Evolutionary conservation across 2,113 vertebrate genomes (phyloP), one percentile per base, ranked within the genome.

Genomic region (Clupea harengus): DNA sequence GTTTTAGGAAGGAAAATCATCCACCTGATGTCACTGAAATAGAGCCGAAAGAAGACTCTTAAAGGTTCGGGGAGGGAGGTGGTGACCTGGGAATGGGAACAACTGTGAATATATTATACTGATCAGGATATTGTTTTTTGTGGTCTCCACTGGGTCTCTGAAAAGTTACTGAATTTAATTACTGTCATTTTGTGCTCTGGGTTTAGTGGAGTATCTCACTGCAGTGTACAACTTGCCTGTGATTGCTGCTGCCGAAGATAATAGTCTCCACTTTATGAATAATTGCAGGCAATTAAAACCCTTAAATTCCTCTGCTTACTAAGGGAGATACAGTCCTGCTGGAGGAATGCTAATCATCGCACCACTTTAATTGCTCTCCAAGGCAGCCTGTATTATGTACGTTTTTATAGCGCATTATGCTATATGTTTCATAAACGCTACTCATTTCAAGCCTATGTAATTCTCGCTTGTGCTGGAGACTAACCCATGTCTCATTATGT

Each of bases 231-330:
- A 92, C 93, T 93, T 91, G 91, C 84, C 83, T n/a, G 86, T 94
- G 93, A 94, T 94, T 94, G 91, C 92, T 91, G 92, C 72, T 91
- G 91, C 92, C 91, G 91, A 87, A 92, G 90, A 93, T 93, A 94
- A 95, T 92, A 91, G 92, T 91, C 90, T 92, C 87, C 92, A 90
- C 93, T 94, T 94, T 90, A 91, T 92, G 93, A 93, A 92, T 94
- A 94, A 94, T 94, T 93, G 93, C 92, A 94, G 92, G 92, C 91
- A 93, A 94, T 94, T 93, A 93, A 93, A 94, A 87, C 84, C 8
- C 60, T 94, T 80, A 90, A 83, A 90, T 91, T 92, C 94, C 90
- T 91, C 90, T 92, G 89, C 90, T 90, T 87, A 90, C 92, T 91
- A 87, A 88, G 82, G 89, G 88, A 89, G 84, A 89, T 89, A 83